phyloP scores from a whole-genome alignment of 2,113 vertebrate genomes.

The Hippocampus abdominalis region DNA sequence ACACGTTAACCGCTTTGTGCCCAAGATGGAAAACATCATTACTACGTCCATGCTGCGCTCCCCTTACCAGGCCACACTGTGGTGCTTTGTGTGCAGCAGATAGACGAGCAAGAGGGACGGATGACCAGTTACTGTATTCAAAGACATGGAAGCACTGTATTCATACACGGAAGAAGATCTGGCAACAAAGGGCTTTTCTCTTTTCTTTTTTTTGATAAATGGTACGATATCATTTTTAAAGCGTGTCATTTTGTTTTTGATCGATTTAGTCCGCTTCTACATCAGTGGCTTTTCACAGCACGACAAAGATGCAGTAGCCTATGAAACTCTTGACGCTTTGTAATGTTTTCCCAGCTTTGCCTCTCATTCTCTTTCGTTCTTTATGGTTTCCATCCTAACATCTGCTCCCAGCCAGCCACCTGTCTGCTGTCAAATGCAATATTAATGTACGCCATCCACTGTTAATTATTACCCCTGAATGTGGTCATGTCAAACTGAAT shows the following conservation, averaged over 20 bases:
- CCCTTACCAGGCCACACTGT: constrained; percentile 56
- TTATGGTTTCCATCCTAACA: constrained; percentile 50
- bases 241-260: neutral
- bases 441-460: constrained; percentile 62
- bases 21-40: constrained; percentile 51
- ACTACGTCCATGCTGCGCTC: constrained; percentile 56
- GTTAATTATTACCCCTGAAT: constrained; percentile 68
- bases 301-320: neutral
- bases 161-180: neutral
- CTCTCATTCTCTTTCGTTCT: constrained; percentile 15
- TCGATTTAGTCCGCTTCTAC: neutral
- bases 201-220: neutral
- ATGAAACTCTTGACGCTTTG: constrained; percentile 8
- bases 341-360: constrained; percentile 21
- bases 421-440: constrained; percentile 66
- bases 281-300: neutral
- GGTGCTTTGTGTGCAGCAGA: constrained; percentile 61
- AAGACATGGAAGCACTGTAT: neutral
- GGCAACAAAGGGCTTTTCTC: neutral
- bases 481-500: constrained; percentile 55
- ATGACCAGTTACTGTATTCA: neutral
- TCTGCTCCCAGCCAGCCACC: constrained; percentile 66
- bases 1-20: neutral
- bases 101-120: constrained; percentile 8
- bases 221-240: neutral